Conservation (phyloP, 1,140 invertebrate genomes). For the Nasonia longicornis region DNA sequence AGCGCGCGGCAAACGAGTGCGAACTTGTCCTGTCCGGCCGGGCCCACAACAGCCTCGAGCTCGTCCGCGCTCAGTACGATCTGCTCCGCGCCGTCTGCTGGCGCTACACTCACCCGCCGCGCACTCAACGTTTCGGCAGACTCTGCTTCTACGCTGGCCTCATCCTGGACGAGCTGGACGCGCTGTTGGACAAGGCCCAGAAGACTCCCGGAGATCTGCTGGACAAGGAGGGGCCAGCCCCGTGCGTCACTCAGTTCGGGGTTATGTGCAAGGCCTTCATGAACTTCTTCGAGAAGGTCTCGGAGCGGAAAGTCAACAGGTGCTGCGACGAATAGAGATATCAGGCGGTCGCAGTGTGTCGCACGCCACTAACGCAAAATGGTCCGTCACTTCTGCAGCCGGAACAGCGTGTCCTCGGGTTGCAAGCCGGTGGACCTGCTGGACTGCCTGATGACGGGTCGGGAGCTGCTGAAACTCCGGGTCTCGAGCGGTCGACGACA, state of each 20-base stretch:
- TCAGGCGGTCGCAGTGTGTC: no score
- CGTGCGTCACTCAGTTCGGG: conserved; percentile 46
- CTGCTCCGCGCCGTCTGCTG: conserved; percentile 63
- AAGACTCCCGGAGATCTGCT: conserved; percentile 36
- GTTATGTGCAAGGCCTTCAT: conserved; percentile 62
- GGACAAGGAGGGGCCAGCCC: conserved; percentile 35
- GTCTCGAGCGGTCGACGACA: conserved; percentile 46
- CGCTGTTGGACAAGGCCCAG: conserved; percentile 50
- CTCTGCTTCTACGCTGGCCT: conserved; percentile 63
- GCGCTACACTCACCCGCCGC: conserved; percentile 64
- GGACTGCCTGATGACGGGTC: conserved; percentile 62
- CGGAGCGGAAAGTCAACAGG: conserved; percentile 64
- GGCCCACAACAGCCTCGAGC: conserved; percentile 55
- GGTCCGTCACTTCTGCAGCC: conserved; percentile 34
- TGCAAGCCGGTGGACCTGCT: conserved; percentile 64
- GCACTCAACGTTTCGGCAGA: conserved; percentile 50
- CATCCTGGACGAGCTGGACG: conserved; percentile 61
- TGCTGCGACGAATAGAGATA: conserved; percentile 37
- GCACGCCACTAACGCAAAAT: no score
- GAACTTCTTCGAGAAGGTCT: conserved; percentile 66
- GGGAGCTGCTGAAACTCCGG: conserved; percentile 55
- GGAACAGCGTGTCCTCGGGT: conserved; percentile 60
- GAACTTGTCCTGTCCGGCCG: conserved; percentile 50
- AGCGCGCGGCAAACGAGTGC: neutral
- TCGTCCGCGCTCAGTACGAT: conserved; percentile 59